Evolutionary conservation across 2,113 vertebrate genomes (phyloP).

Genomic region (Laterallus jamaicensis): DNA sequence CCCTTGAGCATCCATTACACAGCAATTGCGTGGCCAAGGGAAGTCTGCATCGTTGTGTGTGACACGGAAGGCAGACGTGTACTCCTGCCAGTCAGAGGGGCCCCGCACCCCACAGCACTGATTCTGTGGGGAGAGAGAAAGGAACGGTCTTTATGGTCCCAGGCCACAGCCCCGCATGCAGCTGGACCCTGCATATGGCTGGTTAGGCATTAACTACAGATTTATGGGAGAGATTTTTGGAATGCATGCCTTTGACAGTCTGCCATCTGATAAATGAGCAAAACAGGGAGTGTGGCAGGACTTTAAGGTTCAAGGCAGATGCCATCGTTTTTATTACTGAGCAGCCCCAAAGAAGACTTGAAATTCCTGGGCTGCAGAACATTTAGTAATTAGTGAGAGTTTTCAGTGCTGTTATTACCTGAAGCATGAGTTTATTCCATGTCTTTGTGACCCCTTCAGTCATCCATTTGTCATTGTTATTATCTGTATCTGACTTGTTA

Average conservation of each 20-base stretch:
- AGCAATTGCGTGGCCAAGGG: slow-evolving; percentile 81
- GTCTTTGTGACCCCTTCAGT: slow-evolving; percentile 63
- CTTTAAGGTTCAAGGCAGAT: slow-evolving; percentile 21
- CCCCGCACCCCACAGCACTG: slow-evolving; percentile 78
- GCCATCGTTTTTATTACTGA: background rate
- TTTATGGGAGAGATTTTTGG: background rate
- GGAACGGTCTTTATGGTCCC: background rate
- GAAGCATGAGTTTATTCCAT: slow-evolving; percentile 79
- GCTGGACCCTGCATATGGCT: background rate
- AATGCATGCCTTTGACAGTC: background rate
- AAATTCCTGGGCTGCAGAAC: slow-evolving; percentile 15
- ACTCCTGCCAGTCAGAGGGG: slow-evolving; percentile 78
- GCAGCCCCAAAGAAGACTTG: background rate
- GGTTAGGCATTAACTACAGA: slow-evolving; percentile 12
- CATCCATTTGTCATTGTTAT: slow-evolving; percentile 65
- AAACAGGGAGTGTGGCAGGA: background rate
- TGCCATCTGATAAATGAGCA: background rate
- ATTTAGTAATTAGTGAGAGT: slow-evolving; percentile 16
- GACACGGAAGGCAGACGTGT: slow-evolving; percentile 60
- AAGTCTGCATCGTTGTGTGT: slow-evolving; percentile 68
- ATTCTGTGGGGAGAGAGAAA: slow-evolving; percentile 51
- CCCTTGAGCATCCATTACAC: slow-evolving; percentile 55
- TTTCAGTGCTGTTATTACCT: slow-evolving; percentile 62
- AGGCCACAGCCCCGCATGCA: background rate
- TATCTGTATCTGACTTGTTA: slow-evolving; percentile 56